phyloP scores from a whole-genome alignment of 2,113 vertebrate genomes.

The Scolopax mira region DNA sequence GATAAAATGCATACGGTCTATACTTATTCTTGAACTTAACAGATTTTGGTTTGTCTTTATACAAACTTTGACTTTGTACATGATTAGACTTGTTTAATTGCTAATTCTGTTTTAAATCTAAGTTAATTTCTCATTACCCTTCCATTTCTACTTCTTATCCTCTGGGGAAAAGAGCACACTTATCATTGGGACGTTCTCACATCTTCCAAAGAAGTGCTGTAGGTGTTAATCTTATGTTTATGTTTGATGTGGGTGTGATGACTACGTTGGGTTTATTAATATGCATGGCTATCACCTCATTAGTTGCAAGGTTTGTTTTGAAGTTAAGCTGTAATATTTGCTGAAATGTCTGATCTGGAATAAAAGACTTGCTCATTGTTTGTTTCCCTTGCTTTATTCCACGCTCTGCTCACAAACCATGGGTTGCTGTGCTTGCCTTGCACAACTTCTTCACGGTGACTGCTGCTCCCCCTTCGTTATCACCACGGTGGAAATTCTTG shows the following conservation, averaged over 20 bases:
- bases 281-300: conserved; percentile 79
- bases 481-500: neutral
- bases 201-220: conserved; percentile 68
- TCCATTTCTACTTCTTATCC: conserved; percentile 72
- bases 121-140: conserved; percentile 74
- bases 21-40: conserved; percentile 56
- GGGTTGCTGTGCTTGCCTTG: neutral
- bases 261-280: conserved; percentile 69
- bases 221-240: conserved; percentile 77
- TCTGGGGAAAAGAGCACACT: conserved; percentile 75
- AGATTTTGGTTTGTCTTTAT: conserved; percentile 36
- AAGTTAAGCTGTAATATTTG: conserved; percentile 71
- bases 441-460: neutral
- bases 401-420: neutral
- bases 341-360: conserved; percentile 57
- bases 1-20: neutral
- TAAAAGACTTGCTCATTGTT: conserved; percentile 67
- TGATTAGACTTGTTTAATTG: conserved; percentile 56
- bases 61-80: conserved; percentile 63
- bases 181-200: conserved; percentile 74
- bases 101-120: conserved; percentile 71
- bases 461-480: neutral
- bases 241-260: conserved; percentile 76
- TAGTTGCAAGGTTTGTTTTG: conserved; percentile 75
- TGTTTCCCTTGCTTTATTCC: conserved; percentile 57